Conservation (phyloP, 1,140 invertebrate genomes). For the Drosophila rhopaloa region DNA sequence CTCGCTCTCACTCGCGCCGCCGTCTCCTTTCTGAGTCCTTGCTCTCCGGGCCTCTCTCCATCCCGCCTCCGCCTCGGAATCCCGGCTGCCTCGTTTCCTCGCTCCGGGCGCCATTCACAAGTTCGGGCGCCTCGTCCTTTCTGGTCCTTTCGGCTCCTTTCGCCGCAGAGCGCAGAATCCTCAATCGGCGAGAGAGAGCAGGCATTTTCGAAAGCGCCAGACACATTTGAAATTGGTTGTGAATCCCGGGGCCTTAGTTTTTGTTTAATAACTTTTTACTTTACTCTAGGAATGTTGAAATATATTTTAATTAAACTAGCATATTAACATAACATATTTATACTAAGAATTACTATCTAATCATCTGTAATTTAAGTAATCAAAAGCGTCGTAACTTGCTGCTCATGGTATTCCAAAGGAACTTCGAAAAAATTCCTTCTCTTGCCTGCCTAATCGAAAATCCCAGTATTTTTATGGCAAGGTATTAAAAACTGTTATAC, state of each 20-base stretch:
- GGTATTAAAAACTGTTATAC: constrained; percentile 58
- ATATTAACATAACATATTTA: not conserved
- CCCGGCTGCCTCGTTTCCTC: constrained; percentile 40
- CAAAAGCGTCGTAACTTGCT: not conserved
- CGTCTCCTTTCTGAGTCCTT: constrained; percentile 25
- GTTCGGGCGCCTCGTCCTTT: constrained; percentile 36
- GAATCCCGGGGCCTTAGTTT: not conserved
- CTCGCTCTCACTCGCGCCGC: constrained; percentile 73
- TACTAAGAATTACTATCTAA: too few relatives aligned
- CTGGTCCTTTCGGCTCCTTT: constrained; percentile 39
- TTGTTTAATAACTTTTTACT: not conserved
- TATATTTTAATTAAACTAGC: not conserved
- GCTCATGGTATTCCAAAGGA: too few relatives aligned
- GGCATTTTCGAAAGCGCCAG: constrained; percentile 23
- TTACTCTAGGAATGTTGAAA: not conserved
- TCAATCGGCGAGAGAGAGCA: constrained; percentile 11
- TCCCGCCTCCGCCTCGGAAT: constrained; percentile 15
- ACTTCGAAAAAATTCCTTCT: constrained; percentile 28
- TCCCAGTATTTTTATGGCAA: constrained; percentile 69
- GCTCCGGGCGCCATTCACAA: constrained; percentile 52
- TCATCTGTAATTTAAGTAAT: not conserved
- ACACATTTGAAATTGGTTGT: constrained; percentile 49
- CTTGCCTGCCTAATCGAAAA: not conserved
- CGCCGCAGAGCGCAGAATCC: constrained; percentile 67
- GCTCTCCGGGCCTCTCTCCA: constrained; percentile 50